These are phyloP conservation scores for Plebejus anna DNA, from an alignment of 2,888 invertebrate genomes.

Conservation along the genomic window DNA sequence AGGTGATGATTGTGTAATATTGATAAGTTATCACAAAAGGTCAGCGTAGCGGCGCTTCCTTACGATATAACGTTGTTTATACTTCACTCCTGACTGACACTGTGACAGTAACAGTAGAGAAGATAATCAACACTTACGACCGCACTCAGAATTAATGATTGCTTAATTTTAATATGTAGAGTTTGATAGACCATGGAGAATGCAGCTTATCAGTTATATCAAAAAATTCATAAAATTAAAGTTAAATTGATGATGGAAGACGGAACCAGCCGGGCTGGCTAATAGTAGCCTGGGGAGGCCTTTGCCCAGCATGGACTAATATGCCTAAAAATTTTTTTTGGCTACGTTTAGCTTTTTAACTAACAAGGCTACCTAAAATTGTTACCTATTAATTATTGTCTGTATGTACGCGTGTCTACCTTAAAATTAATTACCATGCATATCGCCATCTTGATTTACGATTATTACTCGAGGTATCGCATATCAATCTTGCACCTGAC, in stretches of 20 bases:
- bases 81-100: background rate
- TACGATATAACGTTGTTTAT: slow-evolving; percentile 42
- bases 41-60: slow-evolving; percentile 64
- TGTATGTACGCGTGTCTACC: background rate
- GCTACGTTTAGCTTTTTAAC: too few species aligned
- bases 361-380: background rate
- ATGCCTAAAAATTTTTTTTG: too few species aligned
- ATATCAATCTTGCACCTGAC: slow-evolving; percentile 40
- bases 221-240: too few species aligned
- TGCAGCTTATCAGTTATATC: too few species aligned
- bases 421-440: background rate
- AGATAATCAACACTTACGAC: background rate
- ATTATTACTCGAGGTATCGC: slow-evolving; percentile 25
- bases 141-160: too few species aligned
- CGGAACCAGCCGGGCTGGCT: too few species aligned
- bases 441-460: background rate
- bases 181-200: too few species aligned
- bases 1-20: slow-evolving; percentile 51
- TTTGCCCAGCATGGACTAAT: too few species aligned
- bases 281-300: too few species aligned
- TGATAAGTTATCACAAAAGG: slow-evolving; percentile 71
- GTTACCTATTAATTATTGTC: background rate
- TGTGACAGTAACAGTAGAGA: background rate
- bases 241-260: too few species aligned
- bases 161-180: too few species aligned